Evolutionary conservation across 2,113 vertebrate genomes (phyloP).

Genomic region (Sarotherodon lohbergeri): DNA sequence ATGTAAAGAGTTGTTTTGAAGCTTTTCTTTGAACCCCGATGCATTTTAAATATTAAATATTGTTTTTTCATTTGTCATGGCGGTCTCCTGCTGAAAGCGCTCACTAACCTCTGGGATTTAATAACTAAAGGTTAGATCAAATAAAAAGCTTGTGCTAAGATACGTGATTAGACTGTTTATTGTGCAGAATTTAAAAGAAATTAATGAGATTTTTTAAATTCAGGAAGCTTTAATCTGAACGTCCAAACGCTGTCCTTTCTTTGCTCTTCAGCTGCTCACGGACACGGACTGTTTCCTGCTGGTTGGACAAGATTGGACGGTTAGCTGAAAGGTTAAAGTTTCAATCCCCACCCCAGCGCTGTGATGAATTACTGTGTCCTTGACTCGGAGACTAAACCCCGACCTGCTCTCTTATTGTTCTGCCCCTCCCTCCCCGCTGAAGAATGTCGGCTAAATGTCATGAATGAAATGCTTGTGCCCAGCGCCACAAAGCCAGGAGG

Average conservation of each 20-base stretch:
- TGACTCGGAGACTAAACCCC: not conserved
- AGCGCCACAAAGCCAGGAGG: not conserved
- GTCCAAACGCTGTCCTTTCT: not conserved
- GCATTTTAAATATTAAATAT: not conserved
- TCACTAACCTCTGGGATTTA: not conserved
- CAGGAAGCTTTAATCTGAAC: not conserved
- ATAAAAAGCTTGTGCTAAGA: not conserved
- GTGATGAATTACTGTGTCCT: not conserved
- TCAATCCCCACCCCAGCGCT: not conserved
- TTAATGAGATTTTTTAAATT: not conserved
- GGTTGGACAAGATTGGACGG: not conserved
- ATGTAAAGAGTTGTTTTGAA: not conserved
- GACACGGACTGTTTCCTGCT: not conserved
- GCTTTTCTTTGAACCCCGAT: not conserved
- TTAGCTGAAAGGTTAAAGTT: not conserved
- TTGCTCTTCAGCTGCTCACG: not conserved
- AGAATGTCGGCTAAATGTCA: conserved; percentile 8
- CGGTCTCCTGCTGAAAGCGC: not conserved
- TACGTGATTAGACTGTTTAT: not conserved
- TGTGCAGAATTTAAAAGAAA: not conserved
- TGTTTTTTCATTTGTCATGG: no score
- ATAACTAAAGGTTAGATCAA: not conserved
- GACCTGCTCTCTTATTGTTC: not conserved
- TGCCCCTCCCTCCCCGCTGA: not conserved
- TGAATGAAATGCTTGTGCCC: not conserved